These are phyloP conservation scores for Tachuris rubrigastra DNA, from an alignment of 2,113 vertebrate genomes.

Conservation along the genomic window DNA sequence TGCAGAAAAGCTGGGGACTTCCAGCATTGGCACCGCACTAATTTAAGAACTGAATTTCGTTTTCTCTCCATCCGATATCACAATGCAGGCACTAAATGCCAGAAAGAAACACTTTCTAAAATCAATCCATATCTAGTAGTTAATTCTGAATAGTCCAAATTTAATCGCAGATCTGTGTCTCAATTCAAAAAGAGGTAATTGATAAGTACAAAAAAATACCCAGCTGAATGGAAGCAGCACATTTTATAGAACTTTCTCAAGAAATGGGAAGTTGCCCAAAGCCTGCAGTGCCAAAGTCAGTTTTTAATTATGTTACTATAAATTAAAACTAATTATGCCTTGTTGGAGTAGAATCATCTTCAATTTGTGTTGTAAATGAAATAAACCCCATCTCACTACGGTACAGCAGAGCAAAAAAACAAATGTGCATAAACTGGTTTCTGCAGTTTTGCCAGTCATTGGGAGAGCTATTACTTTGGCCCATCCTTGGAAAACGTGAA, in stretches of 20 bases:
- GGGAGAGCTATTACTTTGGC: background rate
- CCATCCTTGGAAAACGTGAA: background rate
- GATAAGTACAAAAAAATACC: background rate
- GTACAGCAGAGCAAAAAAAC: background rate
- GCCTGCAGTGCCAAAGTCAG: background rate
- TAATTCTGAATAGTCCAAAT: background rate
- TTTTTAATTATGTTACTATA: background rate
- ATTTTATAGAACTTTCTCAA: background rate
- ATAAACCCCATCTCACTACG: background rate
- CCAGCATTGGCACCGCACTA: background rate
- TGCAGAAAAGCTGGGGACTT: background rate
- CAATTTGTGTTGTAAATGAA: background rate
- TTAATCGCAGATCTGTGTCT: background rate
- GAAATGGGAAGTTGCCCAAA: background rate
- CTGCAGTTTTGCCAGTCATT: background rate
- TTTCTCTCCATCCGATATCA: background rate
- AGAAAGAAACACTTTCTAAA: background rate
- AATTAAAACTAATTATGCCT: conserved; percentile 22
- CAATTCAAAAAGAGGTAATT: background rate
- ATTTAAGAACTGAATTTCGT: background rate
- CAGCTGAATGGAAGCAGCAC: background rate
- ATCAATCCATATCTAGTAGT: background rate
- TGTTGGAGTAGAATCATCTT: background rate
- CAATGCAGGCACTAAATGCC: background rate
- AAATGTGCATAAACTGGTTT: background rate